Conservation (phyloP, 2,797 vertebrate species). For the Pristis pectinata region DNA sequence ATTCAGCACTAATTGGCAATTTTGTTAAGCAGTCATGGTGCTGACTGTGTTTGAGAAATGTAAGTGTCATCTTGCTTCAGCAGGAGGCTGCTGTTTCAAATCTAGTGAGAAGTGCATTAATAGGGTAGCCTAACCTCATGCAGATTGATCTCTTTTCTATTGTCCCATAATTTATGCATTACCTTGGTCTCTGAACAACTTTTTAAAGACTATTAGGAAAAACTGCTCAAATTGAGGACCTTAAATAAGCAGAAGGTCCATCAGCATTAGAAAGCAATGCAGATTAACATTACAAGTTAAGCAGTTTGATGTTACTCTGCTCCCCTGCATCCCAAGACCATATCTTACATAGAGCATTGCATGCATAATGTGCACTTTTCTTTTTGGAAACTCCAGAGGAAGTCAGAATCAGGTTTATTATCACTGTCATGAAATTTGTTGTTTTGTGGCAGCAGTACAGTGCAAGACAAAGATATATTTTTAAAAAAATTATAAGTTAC, state of each 20-base stretch:
- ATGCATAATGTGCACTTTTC: background rate
- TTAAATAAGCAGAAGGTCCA: background rate
- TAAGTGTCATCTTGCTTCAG: background rate
- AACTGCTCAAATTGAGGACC: background rate
- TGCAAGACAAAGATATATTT: no score
- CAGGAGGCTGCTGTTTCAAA: background rate
- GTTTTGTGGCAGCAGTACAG: no score
- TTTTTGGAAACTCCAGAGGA: background rate
- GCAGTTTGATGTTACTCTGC: background rate
- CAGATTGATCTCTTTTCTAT: background rate
- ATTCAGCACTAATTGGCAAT: conserved; percentile 15
- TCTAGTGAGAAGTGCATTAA: background rate
- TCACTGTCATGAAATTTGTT: no score
- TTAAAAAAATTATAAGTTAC: no score
- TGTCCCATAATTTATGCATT: background rate
- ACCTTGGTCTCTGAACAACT: background rate
- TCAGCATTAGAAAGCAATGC: background rate
- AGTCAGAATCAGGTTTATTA: no score
- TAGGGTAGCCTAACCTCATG: background rate
- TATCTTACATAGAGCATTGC: background rate
- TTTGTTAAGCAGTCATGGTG: background rate
- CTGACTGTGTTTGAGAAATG: background rate
- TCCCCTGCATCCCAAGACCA: background rate
- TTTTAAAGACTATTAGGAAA: conserved; percentile 2
- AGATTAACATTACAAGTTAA: background rate